Percentiles rank a stretch among this genome's conserved stretches.
Conservation (phyloP, 2,888 invertebrate genomes). For the Hetaerina titia region DNA sequence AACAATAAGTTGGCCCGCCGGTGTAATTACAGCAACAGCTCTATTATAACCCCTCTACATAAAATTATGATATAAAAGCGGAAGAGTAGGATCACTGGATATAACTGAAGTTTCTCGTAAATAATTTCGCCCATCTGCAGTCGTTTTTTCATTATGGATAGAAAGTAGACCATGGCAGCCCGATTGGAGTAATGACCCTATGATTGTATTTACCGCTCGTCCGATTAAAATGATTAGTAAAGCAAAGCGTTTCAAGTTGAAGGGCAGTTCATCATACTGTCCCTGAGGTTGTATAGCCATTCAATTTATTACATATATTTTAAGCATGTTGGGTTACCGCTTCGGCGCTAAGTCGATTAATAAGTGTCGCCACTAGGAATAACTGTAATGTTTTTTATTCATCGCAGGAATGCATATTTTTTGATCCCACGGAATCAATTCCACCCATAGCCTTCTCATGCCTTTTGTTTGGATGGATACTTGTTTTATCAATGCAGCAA, state of each 20-base stretch:
- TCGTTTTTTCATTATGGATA: not conserved
- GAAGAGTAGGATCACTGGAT: not conserved
- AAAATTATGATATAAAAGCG: not conserved
- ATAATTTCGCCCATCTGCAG: constrained; percentile 19
- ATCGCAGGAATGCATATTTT: constrained; percentile 36
- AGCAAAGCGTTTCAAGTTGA: constrained; percentile 26
- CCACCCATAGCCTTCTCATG: constrained; percentile 3
- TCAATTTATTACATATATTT: not conserved
- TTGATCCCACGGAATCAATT: constrained; percentile 39
- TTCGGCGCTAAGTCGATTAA: not conserved
- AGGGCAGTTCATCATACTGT: not conserved
- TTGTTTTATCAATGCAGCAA: constrained; percentile 13
- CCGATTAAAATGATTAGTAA: constrained; percentile 26
- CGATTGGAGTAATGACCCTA: not conserved
- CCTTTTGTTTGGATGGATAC: constrained; percentile 48
- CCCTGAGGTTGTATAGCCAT: not conserved
- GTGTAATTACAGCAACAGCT: not conserved
- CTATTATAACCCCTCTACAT: not conserved
- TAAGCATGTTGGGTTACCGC: not conserved
- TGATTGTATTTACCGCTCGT: constrained; percentile 19
- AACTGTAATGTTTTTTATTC: constrained; percentile 4
- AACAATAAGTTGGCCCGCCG: not conserved
- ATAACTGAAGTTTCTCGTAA: not conserved
- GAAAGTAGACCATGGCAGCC: constrained; percentile 20
- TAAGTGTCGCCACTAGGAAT: constrained; percentile 21